Evolutionary conservation across 64 coral and sea anemone species (phyloP), one percentile per base, ranked within the genome.

Genomic region (Dendronephthya gigantea): DNA sequence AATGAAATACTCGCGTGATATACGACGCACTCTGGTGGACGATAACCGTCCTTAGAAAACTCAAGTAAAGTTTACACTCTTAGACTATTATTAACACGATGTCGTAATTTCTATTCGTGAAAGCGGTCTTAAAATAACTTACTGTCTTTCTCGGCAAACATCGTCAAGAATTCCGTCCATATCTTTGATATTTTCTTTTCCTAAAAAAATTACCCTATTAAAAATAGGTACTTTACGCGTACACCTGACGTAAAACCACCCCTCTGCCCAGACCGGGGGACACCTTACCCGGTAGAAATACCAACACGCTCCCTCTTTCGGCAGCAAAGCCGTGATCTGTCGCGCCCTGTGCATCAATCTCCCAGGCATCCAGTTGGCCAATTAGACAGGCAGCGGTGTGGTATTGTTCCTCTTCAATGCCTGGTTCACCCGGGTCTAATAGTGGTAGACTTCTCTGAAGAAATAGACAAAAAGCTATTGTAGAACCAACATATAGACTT

Each of bases 201-300:
- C 92, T 93, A 33, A 72, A 40, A 25, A 37, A 4, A 68, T 35
- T 48, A 43, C 7, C 25, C 11, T 45, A 86, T 8, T 76, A 35
- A 62, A 4, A 62, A 62, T 62, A 62, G 55, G 1, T 62, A 62
- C 55, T 7, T 5, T 23, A 62, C 6, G 55, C 55, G 25, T 62
- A 62, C 55, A 1, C 17, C 17, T 62, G 55, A 62, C 55, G 25
- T 58, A 7, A 58, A 7, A n/a, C 25, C 19, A 6, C 55, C 25
- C 55, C 55, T 62, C 25, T 27, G 25, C 4, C 19, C 19, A 62
- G 25, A 58, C 0, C 6, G 55, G 55, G 17, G 0, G 7, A 62
- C 25, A 7, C 25, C 55, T 84, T 28, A 97, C 94, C 94, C 43
- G 94, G 94, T 25, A 97, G 83, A 85, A 97, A 97, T 7, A 93